Conservation (phyloP, 2,888 invertebrate genomes). For the Gasteruption jaculator region DNA sequence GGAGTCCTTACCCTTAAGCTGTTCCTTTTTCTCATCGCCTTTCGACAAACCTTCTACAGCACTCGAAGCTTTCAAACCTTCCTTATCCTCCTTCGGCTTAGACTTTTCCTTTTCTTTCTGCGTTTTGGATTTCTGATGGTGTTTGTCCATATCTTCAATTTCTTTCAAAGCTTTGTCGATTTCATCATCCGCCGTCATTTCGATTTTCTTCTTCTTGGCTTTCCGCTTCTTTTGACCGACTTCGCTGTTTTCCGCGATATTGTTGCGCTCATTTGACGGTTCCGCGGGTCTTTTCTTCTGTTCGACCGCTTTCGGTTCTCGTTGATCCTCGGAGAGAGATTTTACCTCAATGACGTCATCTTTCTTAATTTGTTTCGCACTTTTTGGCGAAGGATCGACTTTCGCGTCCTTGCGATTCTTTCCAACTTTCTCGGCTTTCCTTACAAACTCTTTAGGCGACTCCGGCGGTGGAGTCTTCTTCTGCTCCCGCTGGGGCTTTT, state of each 20-base stretch:
- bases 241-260: background rate
- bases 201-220: constrained; percentile 39
- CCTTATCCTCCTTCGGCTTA: constrained; percentile 29
- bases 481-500: constrained; percentile 25
- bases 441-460: constrained; percentile 19
- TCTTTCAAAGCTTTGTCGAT: constrained; percentile 53
- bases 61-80: too few relatives aligned
- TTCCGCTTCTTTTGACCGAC: constrained; percentile 37
- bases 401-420: constrained; percentile 9
- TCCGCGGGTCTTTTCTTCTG: constrained; percentile 12
- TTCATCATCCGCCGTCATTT: constrained; percentile 46
- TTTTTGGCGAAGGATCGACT: constrained; percentile 20
- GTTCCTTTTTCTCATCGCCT: constrained; percentile 18
- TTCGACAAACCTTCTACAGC: too few relatives aligned
- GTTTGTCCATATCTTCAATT: constrained; percentile 47
- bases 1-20: constrained; percentile 10
- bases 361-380: constrained; percentile 1
- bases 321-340: background rate
- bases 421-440: constrained; percentile 15
- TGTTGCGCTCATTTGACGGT: constrained; percentile 1
- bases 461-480: constrained; percentile 25
- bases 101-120: too few relatives aligned
- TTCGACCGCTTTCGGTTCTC: constrained; percentile 16
- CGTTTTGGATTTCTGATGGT: constrained; percentile 34
- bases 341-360: too few relatives aligned